A percentile compares a stretch with the other conserved stretches of the same genome.
Conservation (phyloP, 2,888 invertebrate genomes). For the Brachypterus glaber region DNA sequence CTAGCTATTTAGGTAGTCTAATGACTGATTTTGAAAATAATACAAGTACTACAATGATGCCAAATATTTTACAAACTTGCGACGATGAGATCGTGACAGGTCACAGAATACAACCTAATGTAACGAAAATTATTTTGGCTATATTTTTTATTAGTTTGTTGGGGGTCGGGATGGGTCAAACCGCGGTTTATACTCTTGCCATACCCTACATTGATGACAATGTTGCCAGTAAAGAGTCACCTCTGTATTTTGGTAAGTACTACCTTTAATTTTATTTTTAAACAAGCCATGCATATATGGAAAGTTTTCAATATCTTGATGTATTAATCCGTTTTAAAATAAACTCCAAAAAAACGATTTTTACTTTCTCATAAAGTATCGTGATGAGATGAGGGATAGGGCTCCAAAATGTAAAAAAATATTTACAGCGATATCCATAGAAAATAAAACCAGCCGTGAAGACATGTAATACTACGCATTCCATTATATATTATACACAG, state of each 20-base stretch:
- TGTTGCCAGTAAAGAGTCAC: conserved; percentile 83
- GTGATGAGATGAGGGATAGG: too few species aligned
- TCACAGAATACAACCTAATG: conserved; percentile 62
- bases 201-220: conserved; percentile 93
- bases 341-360: too few species aligned
- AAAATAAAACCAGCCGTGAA: too few species aligned
- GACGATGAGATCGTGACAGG: conserved; percentile 49
- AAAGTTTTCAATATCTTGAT: too few species aligned
- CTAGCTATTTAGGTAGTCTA: neutral
- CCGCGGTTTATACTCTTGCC: conserved; percentile 83
- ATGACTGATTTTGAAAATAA: neutral
- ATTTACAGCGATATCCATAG: too few species aligned
- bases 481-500: too few species aligned
- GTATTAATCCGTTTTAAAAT: too few species aligned
- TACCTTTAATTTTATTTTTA: too few species aligned
- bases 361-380: too few species aligned
- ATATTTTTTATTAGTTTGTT: conserved; percentile 83
- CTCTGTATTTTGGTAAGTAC: conserved; percentile 77
- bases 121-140: conserved; percentile 71
- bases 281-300: too few species aligned
- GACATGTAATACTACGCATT: too few species aligned
- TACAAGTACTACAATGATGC: conserved; percentile 14
- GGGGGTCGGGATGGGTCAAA: conserved; percentile 86
- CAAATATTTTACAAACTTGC: conserved; percentile 27
- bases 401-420: too few species aligned